A percentile compares a stretch with the other conserved stretches of the same genome.
These are phyloP conservation scores for Phyllotreta striolata DNA, from an alignment of 2,888 invertebrate species.

Conservation along the genomic window DNA sequence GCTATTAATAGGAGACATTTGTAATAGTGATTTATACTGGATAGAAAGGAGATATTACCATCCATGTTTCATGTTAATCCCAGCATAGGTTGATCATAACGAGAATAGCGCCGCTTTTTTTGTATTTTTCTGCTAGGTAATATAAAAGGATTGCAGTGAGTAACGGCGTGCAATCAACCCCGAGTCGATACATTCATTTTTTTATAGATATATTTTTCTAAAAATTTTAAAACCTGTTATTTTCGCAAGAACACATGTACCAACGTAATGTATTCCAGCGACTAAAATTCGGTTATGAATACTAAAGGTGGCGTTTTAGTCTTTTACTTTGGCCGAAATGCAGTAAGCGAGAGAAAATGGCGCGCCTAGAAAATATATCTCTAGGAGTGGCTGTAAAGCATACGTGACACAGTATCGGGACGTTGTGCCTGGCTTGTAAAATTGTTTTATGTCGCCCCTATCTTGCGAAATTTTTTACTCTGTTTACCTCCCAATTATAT, in stretches of 20 bases:
- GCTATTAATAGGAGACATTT: conserved; percentile 14
- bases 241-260: too few species aligned
- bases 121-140: too few species aligned
- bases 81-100: conserved; percentile 11
- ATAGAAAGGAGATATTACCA: conserved; percentile 6
- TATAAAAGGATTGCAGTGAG: too few species aligned
- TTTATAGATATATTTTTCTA: not conserved
- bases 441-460: conserved; percentile 8
- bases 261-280: not conserved
- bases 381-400: conserved; percentile 6
- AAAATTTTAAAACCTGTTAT: too few species aligned
- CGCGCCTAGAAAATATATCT: conserved; percentile 12
- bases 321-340: conserved; percentile 7
- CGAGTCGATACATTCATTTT: not conserved
- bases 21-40: conserved; percentile 15
- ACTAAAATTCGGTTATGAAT: conserved; percentile 14
- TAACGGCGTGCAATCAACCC: too few species aligned
- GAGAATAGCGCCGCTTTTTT: not conserved
- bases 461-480: not conserved
- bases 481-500: not conserved
- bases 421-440: conserved; percentile 5
- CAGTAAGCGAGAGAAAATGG: conserved; percentile 13
- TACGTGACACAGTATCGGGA: conserved; percentile 11
- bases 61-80: conserved; percentile 15
- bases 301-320: conserved; percentile 3